phyloP scores from a whole-genome alignment of 2,113 vertebrate species.

The Paraplagusia blochii region DNA sequence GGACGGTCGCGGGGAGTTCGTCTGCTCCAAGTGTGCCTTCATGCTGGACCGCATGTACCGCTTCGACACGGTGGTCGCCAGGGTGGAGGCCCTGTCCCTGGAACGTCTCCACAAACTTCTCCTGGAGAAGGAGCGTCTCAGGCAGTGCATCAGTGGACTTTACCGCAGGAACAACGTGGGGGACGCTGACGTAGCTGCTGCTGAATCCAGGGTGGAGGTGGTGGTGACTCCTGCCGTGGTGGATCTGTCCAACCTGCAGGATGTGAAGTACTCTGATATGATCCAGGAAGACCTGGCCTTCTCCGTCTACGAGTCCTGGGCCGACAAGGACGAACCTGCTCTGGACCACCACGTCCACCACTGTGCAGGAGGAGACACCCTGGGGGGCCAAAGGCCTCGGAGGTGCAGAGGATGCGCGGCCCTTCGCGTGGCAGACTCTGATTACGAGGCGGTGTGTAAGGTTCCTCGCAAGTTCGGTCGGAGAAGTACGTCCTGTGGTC shows the following conservation, averaged over 20 bases:
- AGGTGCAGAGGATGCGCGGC: conserved; percentile 84
- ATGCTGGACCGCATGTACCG: conserved; percentile 94
- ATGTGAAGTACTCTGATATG: conserved; percentile 79
- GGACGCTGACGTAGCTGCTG: conserved; percentile 3
- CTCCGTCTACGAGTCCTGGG: conserved; percentile 89
- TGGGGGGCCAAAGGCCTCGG: conserved; percentile 62
- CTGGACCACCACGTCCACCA: conserved; percentile 65
- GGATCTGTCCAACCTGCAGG: conserved; percentile 77
- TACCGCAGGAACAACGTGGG: conserved; percentile 83
- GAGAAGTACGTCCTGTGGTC: conserved; percentile 80
- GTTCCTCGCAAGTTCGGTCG: conserved; percentile 84
- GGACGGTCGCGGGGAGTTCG: conserved; percentile 88
- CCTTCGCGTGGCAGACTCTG: conserved; percentile 85
- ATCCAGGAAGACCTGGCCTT: conserved; percentile 89
- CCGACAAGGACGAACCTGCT: conserved; percentile 78
- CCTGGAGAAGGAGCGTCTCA: conserved; percentile 88
- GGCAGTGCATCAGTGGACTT: conserved; percentile 84
- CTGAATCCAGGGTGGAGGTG: conserved; percentile 40
- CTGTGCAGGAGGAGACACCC: conserved; percentile 70
- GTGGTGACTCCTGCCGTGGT: conserved; percentile 46
- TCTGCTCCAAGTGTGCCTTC: conserved; percentile 93
- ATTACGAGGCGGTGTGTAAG: conserved; percentile 92
- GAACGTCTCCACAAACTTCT: conserved; percentile 89
- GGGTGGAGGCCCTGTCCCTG: conserved; percentile 90
- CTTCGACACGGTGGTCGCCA: conserved; percentile 90